Evolutionary conservation across 2,113 vertebrate species (phyloP), one percentile per base, ranked within the genome.

Genomic region (cattle (Bos taurus)): DNA sequence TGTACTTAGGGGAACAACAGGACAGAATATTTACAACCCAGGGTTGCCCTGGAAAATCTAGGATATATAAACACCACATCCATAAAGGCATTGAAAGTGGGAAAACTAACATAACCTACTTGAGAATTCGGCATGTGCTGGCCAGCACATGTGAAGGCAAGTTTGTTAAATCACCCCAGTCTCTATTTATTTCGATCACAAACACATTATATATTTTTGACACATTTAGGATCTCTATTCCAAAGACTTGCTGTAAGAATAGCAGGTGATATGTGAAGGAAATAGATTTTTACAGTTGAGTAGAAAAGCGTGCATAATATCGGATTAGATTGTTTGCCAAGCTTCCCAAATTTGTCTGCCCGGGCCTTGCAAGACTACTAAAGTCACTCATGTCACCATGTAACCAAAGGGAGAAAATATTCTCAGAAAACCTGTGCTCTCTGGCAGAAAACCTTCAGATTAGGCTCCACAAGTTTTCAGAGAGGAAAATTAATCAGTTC

Each of bases 201-300:
- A 84, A 93, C 71, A 86, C 25, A 83, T 96, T 85, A 84, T 92
- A 78, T 67, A 90, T 95, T 97, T 97, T 91, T 96, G 88, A 97
- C 93, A 97, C 86, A 64, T 77, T 94, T 92, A 97, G 54, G 46
- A n/a, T 97, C 93, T 94, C 96, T 91, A 40, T 86, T 97, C 91
- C 86, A 93, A 95, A 96, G 91, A 87, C 57, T 91, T 95, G 71
- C 48, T 33, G 15, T 87, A 95, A 95, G 92, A 96, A 92, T 91
- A 94, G 97, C 91, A 98, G 95, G 96, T 93, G 87, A 93, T 91
- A 91, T 57, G 93, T 95, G 94, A 97, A 94, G 91, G 87, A 98
- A 97, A 95, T 78, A 26, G 93, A 83, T 97, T 77, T 96, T 97
- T 95, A 95, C 60, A 90, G 78, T 60, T 90, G 92, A 86, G 62